phyloP scores from a whole-genome alignment of 2,888 invertebrate species.

The Furcula furcula region DNA sequence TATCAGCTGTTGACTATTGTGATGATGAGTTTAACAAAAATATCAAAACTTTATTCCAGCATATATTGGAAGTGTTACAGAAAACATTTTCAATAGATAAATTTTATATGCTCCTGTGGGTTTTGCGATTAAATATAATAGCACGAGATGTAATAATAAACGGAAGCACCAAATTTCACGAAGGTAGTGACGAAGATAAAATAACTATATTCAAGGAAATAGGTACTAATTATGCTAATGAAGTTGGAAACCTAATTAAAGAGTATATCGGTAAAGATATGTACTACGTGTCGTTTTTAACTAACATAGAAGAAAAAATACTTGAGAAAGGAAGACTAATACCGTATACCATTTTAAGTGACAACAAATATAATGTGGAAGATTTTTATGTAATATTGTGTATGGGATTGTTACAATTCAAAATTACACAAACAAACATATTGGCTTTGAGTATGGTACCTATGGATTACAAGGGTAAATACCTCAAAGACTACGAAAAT shows the following conservation, averaged over 20 bases:
- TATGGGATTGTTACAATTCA: slow-evolving; percentile 15
- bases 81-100: slow-evolving; percentile 22
- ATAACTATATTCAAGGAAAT: slow-evolving; percentile 5
- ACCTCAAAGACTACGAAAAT: slow-evolving; percentile 13
- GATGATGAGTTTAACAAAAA: slow-evolving; percentile 5
- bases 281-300: slow-evolving; percentile 8
- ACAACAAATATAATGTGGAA: background rate
- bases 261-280: slow-evolving; percentile 22
- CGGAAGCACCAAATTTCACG: slow-evolving; percentile 3
- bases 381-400: slow-evolving; percentile 7
- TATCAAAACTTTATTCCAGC: slow-evolving; percentile 26
- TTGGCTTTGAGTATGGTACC: slow-evolving; percentile 35
- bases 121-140: slow-evolving; percentile 27
- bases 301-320: too few relatives aligned
- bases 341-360: too few relatives aligned
- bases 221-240: slow-evolving; percentile 23
- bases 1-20: slow-evolving; percentile 12
- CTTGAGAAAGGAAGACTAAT: too few relatives aligned
- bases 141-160: slow-evolving; percentile 19
- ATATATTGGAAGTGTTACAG: slow-evolving; percentile 21
- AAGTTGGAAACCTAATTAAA: slow-evolving; percentile 28
- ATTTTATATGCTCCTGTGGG: slow-evolving; percentile 37
- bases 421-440: slow-evolving; percentile 25
- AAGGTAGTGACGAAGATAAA: background rate
- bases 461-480: slow-evolving; percentile 2